Percentiles rank a stretch among this genome's conserved stretches.
Conservation (phyloP, 2,113 vertebrate species). For the Dendropsophus ebraccatus region DNA sequence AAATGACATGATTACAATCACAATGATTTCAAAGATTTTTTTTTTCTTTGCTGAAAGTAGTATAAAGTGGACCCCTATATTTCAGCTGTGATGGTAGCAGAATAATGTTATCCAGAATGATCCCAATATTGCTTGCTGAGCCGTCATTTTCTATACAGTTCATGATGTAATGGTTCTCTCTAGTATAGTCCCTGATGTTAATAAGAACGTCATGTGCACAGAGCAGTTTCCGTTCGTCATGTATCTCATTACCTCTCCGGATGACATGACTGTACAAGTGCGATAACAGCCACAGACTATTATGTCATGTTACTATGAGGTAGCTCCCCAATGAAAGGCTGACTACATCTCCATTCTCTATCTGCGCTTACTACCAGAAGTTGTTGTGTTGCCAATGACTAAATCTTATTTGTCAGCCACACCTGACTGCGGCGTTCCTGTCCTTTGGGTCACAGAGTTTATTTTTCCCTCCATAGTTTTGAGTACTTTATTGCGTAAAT, state of each 20-base stretch:
- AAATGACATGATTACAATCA: too few species aligned
- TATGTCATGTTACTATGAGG: not conserved
- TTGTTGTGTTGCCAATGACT: not conserved
- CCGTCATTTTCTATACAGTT: too few species aligned
- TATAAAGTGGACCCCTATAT: too few species aligned
- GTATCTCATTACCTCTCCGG: too few species aligned
- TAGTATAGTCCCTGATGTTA: not conserved
- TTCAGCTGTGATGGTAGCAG: too few species aligned
- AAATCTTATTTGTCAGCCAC: not conserved
- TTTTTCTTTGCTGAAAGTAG: too few species aligned
- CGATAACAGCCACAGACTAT: too few species aligned
- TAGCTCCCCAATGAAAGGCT: not conserved
- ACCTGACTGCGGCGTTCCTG: constrained; percentile 13
- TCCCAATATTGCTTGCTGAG: too few species aligned
- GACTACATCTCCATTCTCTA: not conserved
- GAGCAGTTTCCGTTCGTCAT: not conserved
- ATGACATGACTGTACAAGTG: not conserved
- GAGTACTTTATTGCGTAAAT: not conserved
- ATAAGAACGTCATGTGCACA: not conserved
- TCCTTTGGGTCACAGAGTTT: not conserved
- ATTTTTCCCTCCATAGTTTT: not conserved
- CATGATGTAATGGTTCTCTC: too few species aligned
- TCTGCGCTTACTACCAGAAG: not conserved
- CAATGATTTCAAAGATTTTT: too few species aligned
- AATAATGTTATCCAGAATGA: too few species aligned